Evolutionary conservation across 2,888 invertebrate genomes (phyloP).

Genomic region (Coecobrya sp.): DNA sequence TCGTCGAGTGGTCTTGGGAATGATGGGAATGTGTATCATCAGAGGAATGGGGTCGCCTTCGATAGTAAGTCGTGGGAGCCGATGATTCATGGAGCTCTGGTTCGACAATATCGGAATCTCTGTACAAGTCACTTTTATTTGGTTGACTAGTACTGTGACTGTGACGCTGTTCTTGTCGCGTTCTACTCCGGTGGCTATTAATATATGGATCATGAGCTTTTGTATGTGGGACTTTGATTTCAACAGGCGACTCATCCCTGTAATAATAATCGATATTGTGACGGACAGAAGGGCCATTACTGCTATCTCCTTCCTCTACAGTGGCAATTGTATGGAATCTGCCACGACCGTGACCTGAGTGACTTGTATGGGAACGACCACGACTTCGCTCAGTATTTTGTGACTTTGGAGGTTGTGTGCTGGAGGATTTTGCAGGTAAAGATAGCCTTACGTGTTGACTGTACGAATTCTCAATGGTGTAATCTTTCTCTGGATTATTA

Average conservation of each 20-base stretch:
- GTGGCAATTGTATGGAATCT: conserved; percentile 44
- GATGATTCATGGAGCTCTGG: conserved; percentile 48
- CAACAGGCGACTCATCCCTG: conserved; percentile 61
- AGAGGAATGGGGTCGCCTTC: conserved; percentile 49
- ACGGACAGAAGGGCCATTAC: background rate
- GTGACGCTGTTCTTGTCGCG: conserved; percentile 8
- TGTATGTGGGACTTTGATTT: conserved; percentile 59
- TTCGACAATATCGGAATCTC: conserved; percentile 24
- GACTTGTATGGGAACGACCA: conserved; percentile 21
- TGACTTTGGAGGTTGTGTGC: conserved; percentile 59
- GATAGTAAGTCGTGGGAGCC: conserved; percentile 48
- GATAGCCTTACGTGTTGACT: conserved; percentile 72
- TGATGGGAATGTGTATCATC: conserved; percentile 25
- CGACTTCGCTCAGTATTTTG: conserved; percentile 38
- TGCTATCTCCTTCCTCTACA: background rate
- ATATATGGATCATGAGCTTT: conserved; percentile 54
- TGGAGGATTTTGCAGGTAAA: conserved; percentile 42
- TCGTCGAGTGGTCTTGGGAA: conserved; percentile 46
- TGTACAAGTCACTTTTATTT: conserved; percentile 9
- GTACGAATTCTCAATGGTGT: conserved; percentile 66
- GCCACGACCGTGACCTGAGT: conserved; percentile 56
- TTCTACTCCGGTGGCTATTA: conserved; percentile 43
- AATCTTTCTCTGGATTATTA: conserved; percentile 49
- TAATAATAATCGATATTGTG: conserved; percentile 56
- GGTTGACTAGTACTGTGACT: conserved; percentile 55